phyloP scores from a whole-genome alignment of 2,888 invertebrate genomes.

The Drosophila eohydei region DNA sequence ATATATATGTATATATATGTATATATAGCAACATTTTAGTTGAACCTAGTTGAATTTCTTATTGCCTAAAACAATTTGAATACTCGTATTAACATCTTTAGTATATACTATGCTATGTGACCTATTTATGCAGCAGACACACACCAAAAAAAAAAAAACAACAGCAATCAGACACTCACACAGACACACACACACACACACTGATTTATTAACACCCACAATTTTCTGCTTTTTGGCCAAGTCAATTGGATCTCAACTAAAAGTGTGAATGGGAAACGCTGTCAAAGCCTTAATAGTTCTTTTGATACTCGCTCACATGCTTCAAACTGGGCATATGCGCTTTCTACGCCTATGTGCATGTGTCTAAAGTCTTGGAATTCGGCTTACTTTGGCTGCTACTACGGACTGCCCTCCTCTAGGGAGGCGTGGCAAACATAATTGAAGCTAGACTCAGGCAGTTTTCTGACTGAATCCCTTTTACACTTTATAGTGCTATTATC shows the following conservation, averaged over 20 bases:
- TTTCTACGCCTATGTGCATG: not conserved
- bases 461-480: no score
- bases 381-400: not conserved
- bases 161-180: constrained; percentile 15
- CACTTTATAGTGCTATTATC: no score
- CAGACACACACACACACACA: not conserved
- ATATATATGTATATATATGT: not conserved
- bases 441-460: no score
- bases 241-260: not conserved
- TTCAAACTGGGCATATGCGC: not conserved
- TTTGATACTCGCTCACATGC: not conserved
- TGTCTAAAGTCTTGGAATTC: not conserved
- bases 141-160: not conserved
- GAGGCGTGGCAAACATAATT: not conserved
- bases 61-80: constrained; percentile 48
- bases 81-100: constrained; percentile 36
- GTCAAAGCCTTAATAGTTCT: not conserved
- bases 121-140: constrained; percentile 18
- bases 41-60: constrained; percentile 32
- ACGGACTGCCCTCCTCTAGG: not conserved
- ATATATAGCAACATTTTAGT: constrained; percentile 42
- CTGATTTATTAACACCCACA: not conserved
- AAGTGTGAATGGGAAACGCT: not conserved
- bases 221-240: not conserved
- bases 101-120: not conserved